A percentile compares a stretch with the other conserved stretches of the same genome.
Evolutionary conservation across 2,113 vertebrate genomes (phyloP).

Genomic region (Paradoxurus hermaphroditus): DNA sequence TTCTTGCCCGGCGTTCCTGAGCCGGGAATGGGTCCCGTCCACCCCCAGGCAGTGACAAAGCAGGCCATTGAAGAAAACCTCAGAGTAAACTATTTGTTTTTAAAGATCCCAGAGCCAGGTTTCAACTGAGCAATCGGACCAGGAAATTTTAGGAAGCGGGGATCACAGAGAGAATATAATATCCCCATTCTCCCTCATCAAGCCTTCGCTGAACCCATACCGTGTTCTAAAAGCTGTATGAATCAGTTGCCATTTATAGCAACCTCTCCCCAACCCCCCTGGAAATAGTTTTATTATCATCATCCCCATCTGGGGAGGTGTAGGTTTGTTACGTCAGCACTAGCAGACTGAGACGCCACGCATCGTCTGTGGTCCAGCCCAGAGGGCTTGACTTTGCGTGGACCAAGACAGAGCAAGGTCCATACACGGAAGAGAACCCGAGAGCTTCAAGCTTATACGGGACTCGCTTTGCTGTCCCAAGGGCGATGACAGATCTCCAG

Average conservation of each 20-base stretch:
- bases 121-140: background rate
- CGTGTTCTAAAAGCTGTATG: rapidly evolving
- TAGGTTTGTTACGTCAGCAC: rapidly evolving
- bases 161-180: background rate
- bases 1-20: background rate
- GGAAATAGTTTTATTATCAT: rapidly evolving
- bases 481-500: background rate
- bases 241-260: rapidly evolving
- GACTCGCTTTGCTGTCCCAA: background rate
- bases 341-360: rapidly evolving
- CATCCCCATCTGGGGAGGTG: rapidly evolving
- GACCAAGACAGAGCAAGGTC: background rate
- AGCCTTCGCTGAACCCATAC: rapidly evolving
- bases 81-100: background rate
- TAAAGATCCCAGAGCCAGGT: background rate
- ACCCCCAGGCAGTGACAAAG: background rate
- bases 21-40: background rate
- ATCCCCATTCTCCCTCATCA: rapidly evolving
- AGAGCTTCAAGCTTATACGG: background rate
- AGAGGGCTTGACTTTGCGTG: background rate
- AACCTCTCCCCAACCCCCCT: rapidly evolving
- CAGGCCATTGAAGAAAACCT: background rate
- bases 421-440: rapidly evolving
- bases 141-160: background rate
- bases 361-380: too few species aligned